Percentiles rank a stretch among this genome's conserved stretches.
These are phyloP conservation scores for Apamea crenata DNA, from an alignment of 2,888 invertebrate genomes.

Conservation along the genomic window DNA sequence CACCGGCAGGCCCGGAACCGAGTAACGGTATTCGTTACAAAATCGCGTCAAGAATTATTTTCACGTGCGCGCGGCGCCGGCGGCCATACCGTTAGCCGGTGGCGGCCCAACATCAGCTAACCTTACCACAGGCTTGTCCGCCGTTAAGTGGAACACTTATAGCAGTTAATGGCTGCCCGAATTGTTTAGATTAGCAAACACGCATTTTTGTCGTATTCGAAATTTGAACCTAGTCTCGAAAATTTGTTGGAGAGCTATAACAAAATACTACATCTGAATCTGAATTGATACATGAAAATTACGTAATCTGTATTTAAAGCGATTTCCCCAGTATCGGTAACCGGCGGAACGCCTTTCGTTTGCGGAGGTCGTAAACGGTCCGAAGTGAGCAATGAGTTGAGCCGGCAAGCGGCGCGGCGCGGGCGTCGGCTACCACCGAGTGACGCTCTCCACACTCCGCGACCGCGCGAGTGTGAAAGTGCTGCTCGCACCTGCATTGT, in stretches of 20 bases:
- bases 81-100: conserved; percentile 83
- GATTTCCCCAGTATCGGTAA: conserved; percentile 73
- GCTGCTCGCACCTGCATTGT: conserved; percentile 79
- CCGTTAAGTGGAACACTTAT: conserved; percentile 80
- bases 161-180: conserved; percentile 64
- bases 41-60: conserved; percentile 90
- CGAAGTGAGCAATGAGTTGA: conserved; percentile 67
- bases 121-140: conserved; percentile 76
- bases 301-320: conserved; percentile 73
- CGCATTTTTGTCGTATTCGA: not conserved
- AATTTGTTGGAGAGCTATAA: conserved; percentile 26
- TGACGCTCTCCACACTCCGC: conserved; percentile 55
- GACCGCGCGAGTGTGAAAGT: conserved; percentile 84
- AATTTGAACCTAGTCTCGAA: conserved; percentile 14
- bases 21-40: conserved; percentile 89
- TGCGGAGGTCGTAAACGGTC: conserved; percentile 73
- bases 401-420: conserved; percentile 20
- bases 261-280: conserved; percentile 50
- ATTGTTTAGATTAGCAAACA: conserved; percentile 43
- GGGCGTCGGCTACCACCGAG: conserved; percentile 49
- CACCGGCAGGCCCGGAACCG: conserved; percentile 88
- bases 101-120: conserved; percentile 76
- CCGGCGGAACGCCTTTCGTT: conserved; percentile 73
- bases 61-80: conserved; percentile 87
- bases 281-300: conserved; percentile 56